phyloP scores from a whole-genome alignment of 2,888 invertebrate species.

The Andrena dorsata region DNA sequence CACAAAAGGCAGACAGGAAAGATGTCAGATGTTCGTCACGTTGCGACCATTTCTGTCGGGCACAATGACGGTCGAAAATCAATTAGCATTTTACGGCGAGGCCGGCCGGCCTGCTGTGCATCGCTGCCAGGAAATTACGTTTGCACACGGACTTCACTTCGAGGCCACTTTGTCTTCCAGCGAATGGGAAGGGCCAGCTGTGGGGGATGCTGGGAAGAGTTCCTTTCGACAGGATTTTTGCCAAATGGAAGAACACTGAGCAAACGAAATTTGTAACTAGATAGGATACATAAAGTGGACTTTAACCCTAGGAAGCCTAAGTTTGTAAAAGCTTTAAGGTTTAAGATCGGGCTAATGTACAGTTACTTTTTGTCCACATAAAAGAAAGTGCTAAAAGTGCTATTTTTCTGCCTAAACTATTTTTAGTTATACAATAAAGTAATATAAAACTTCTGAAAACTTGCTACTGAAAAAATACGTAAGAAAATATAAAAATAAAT shows the following conservation, averaged over 20 bases:
- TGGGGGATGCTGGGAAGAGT: neutral
- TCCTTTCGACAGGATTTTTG: neutral
- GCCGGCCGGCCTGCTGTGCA: conserved; percentile 14
- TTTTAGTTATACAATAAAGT: too few relatives aligned
- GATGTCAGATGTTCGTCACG: conserved; percentile 51
- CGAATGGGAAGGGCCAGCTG: conserved; percentile 8
- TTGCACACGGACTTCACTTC: conserved; percentile 38
- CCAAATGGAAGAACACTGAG: neutral
- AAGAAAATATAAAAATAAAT: too few relatives aligned
- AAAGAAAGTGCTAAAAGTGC: too few relatives aligned
- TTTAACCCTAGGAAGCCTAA: too few relatives aligned
- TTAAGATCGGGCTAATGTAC: too few relatives aligned
- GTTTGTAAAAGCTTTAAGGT: too few relatives aligned
- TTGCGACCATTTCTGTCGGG: conserved; percentile 29
- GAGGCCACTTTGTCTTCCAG: conserved; percentile 14
- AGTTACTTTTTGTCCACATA: too few relatives aligned
- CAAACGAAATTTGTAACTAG: neutral
- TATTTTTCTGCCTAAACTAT: too few relatives aligned
- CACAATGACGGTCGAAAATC: conserved; percentile 44
- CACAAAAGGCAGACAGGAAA: conserved; percentile 36
- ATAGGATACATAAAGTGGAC: too few relatives aligned
- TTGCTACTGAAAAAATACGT: too few relatives aligned
- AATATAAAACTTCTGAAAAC: too few relatives aligned
- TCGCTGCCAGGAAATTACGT: conserved; percentile 29
- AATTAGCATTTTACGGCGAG: conserved; percentile 66